These are phyloP conservation scores for Clitarchus hookeri DNA, from an alignment of 2,888 invertebrate species.

Conservation along the genomic window DNA sequence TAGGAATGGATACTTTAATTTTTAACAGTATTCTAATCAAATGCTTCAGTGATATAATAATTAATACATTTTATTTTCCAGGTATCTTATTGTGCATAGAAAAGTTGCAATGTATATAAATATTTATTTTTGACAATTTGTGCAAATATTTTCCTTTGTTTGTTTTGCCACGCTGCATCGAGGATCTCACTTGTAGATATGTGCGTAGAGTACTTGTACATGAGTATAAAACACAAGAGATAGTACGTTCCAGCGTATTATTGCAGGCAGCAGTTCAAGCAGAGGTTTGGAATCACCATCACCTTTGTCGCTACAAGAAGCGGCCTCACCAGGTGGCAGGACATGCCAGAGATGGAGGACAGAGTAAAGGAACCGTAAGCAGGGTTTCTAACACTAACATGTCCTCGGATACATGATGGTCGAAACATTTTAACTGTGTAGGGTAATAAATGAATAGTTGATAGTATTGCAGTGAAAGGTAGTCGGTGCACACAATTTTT, in stretches of 20 bases:
- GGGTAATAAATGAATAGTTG: too few species aligned
- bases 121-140: background rate
- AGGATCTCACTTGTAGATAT: background rate
- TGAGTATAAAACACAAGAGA: background rate
- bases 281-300: conserved; percentile 81
- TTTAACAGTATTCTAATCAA: background rate
- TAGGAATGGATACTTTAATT: too few species aligned
- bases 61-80: background rate
- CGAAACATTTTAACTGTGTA: too few species aligned
- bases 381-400: background rate
- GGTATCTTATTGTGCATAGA: background rate
- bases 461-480: too few species aligned
- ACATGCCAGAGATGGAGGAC: conserved; percentile 62
- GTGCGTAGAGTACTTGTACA: background rate
- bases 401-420: too few species aligned
- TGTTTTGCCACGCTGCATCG: background rate
- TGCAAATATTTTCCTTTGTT: background rate
- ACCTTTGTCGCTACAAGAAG: conserved; percentile 90
- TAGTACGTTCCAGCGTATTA: conserved; percentile 7
- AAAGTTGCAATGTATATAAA: background rate
- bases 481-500: too few species aligned
- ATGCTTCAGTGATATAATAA: background rate
- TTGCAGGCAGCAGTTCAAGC: conserved; percentile 78
- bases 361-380: conserved; percentile 47
- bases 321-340: conserved; percentile 88